Conservation (phyloP, 2,113 vertebrate species). For the Stegostoma tigrinum region DNA sequence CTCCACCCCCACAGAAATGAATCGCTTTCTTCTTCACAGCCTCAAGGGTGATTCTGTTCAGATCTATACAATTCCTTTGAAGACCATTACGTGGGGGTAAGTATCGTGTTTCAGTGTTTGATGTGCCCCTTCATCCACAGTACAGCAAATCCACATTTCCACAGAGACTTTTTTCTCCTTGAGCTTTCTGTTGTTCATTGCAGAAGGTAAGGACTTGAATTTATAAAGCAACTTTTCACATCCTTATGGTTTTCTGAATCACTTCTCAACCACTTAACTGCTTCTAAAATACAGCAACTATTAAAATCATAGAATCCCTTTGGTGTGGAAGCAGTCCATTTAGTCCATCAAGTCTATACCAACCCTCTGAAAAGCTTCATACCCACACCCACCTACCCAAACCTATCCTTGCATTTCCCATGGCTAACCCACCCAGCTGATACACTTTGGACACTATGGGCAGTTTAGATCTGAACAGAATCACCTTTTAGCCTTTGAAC, state of each 20-base stretch:
- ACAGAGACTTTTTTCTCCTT: too few species aligned
- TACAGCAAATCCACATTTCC: not conserved
- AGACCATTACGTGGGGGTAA: not conserved
- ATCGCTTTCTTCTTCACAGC: not conserved
- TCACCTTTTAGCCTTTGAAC: too few species aligned
- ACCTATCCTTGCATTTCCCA: too few species aligned
- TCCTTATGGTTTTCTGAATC: not conserved
- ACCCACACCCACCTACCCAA: too few species aligned
- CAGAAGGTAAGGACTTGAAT: not conserved
- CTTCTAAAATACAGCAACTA: not conserved
- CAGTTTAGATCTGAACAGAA: too few species aligned
- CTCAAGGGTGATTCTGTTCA: not conserved
- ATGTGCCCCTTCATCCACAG: not conserved
- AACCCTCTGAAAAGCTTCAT: too few species aligned
- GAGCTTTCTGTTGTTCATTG: too few species aligned
- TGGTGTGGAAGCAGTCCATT: too few species aligned
- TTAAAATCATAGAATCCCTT: too few species aligned
- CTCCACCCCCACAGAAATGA: not conserved
- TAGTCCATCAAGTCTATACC: too few species aligned
- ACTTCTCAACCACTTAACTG: not conserved
- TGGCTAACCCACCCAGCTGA: too few species aligned
- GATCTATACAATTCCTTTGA: not conserved
- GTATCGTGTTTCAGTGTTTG: not conserved
- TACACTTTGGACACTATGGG: too few species aligned
- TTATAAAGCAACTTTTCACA: not conserved